These are phyloP conservation scores for Drosophila anomelani DNA, from an alignment of 2,888 invertebrate species.

Conservation along the genomic window DNA sequence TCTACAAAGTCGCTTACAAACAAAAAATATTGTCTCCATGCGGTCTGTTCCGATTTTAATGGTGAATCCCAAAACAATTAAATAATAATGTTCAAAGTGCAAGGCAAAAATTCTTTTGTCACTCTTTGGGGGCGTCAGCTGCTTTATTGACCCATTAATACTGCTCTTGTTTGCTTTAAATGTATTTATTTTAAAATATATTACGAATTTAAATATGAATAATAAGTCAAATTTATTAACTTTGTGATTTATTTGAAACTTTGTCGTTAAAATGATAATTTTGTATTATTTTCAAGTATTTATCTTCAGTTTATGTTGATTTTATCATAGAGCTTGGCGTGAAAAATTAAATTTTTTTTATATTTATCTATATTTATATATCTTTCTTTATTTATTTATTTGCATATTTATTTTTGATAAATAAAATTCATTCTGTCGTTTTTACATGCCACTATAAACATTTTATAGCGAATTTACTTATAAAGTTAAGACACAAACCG, in stretches of 20 bases:
- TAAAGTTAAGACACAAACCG: slow-evolving; percentile 7
- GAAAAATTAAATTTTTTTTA: no score
- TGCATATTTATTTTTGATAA: background rate
- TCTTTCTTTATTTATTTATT: no score
- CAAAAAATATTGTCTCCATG: slow-evolving; percentile 8
- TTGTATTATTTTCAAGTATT: no score
- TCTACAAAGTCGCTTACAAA: background rate
- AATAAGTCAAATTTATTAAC: background rate
- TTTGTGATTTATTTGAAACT: background rate
- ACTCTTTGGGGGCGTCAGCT: background rate
- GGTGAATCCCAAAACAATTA: slow-evolving; percentile 14
- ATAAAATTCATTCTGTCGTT: accelerated
- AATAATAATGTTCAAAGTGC: slow-evolving; percentile 12
- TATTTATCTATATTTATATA: no score
- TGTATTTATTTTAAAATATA: background rate
- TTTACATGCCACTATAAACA: background rate
- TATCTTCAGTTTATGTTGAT: background rate
- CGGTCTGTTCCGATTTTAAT: slow-evolving; percentile 10
- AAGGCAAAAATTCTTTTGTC: background rate
- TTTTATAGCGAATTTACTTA: background rate
- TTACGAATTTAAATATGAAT: no score
- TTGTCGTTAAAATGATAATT: background rate
- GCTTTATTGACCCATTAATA: slow-evolving; percentile 9
- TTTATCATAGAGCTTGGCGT: background rate
- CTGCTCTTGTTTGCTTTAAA: background rate